Evolutionary conservation across 2,113 vertebrate genomes (phyloP), one percentile per base, ranked within the genome.

Genomic region (Tympanuchus pallidicinctus): DNA sequence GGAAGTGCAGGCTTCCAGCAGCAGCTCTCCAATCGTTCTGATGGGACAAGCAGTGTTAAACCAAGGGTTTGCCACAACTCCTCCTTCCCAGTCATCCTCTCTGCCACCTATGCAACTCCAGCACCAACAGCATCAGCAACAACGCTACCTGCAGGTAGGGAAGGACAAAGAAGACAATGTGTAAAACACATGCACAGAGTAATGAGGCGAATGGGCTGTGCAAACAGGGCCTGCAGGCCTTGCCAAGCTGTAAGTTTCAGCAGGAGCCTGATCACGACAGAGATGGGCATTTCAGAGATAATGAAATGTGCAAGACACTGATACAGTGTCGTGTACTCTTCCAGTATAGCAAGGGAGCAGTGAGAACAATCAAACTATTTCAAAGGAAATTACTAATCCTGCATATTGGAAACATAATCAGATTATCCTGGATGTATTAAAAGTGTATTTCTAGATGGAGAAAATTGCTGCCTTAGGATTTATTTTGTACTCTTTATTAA

Each of bases 41-140:
- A 98, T 98, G 98, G 97, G 97, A 72, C 97, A 98, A 95, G 96
- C 98, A 4, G 97, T 97, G 81, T 96, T 98, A 86, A 97, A 97
- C 66, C 97, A 97, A 83, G 96, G 96, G 67, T 98, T 98, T 72
- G 27, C 97, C 56, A 42, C 94, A 43, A 80, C 97, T 10, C 97
- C 97, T 90, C 85, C 94, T 89, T 96, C 97, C 83, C 97, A 97
- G 90, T 78, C 96, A 15, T 89, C 97, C 9, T 88, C 97, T 87
- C 92, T 97, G 95, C 97, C 97, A 94, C 95, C 97, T 66, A 92
- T 97, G 82, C 98, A 98, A 95, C 96, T 96, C 54, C 97, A 97
- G 84, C 97, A 93, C 90, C 97, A 96, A 92, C 96, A 94, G 88
- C 97, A 95, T 82, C 97, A 96, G 93, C 97, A 94, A 8, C 97